These are phyloP conservation scores for Drosophila ambigua DNA, from an alignment of 1,140 invertebrate genomes.

Conservation along the genomic window DNA sequence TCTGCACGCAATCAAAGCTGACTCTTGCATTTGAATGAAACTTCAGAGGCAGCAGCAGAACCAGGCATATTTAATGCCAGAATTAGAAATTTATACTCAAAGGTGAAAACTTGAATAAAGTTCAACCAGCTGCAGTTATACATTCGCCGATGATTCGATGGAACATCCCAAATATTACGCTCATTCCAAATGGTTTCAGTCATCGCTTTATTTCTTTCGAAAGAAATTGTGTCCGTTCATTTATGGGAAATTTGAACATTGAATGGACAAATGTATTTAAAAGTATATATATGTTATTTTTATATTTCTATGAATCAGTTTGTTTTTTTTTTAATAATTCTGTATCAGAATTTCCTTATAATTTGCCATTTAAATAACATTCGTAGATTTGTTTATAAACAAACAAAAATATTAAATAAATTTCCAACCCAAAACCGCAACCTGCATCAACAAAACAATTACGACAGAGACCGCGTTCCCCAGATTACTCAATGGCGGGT, in stretches of 20 bases:
- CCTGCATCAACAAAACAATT: constrained; percentile 56
- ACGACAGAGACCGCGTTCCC: constrained; percentile 11
- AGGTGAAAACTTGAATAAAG: too few species aligned
- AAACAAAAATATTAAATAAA: constrained; percentile 20
- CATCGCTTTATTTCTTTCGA: too few species aligned
- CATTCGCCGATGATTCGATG: too few species aligned
- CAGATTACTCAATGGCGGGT: constrained; percentile 31
- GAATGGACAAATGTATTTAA: too few species aligned
- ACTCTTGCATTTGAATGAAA: neutral
- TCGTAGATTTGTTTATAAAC: constrained; percentile 41
- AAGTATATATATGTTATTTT: too few species aligned
- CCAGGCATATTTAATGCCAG: too few species aligned
- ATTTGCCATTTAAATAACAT: neutral
- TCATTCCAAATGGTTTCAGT: too few species aligned
- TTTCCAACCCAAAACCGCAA: constrained; percentile 34
- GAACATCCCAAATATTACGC: too few species aligned
- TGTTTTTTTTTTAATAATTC: neutral
- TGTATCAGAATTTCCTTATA: constrained; percentile 3
- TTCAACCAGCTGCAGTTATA: too few species aligned
- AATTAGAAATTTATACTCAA: too few species aligned
- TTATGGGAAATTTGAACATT: too few species aligned
- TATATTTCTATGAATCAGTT: neutral
- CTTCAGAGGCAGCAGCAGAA: neutral
- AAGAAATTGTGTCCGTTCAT: too few species aligned
- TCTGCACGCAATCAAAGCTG: constrained; percentile 13